Base-by-base conservation (phyloP, 1,140 invertebrate genomes). In the Panagrolaimus sp. region DNA sequence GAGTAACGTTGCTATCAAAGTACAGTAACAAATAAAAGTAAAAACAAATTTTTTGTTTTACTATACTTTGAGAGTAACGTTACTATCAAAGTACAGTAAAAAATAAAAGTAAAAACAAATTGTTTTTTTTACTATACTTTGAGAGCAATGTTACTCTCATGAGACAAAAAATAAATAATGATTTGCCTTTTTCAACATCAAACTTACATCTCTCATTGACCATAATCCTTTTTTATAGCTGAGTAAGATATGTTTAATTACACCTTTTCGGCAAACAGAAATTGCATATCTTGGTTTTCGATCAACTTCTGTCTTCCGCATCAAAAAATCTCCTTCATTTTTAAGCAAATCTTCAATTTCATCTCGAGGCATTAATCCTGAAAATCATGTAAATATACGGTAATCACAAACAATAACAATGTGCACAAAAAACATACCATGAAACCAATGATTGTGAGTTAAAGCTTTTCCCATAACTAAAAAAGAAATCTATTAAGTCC, bases 221-320 rank as follows among this genome's bases (percentile, higher is more conserved):
- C 71, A 72, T n/a, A 65, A 8, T 28, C 63, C 70, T 24, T 72
- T 44, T 46, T 73, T 73, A 47, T 73, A 72, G 43, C 43, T 73
- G 26, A 98, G 83, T 64, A 97, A 94, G 71, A 93, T 91, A 71
- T 87, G 86, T 0, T 73, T 69, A 21, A 76, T 58, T 26, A 70
- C 10, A 38, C 24, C 48, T 32, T 72, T 71, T 14, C 68, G 73
- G 0, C 17, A 73, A 17, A 75, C 67, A 43, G 69, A 75, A 9
- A 75, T 68, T n/a, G 68, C 67, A 55, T 78, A 70, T 87, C 94
- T 90, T 79, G 91, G 88, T 83, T 95, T 90, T 83, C 93, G 89
- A 83, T 92, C 95, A 83, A 90, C 88, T n/a, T 90, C 91, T 45
- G 93, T 96, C 86, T 96, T 92, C 26, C 94, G 87, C 38, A 98